Evolutionary conservation across 2,113 vertebrate species (phyloP), one percentile per base, ranked within the genome.

Genomic region (Climacteris rufus): DNA sequence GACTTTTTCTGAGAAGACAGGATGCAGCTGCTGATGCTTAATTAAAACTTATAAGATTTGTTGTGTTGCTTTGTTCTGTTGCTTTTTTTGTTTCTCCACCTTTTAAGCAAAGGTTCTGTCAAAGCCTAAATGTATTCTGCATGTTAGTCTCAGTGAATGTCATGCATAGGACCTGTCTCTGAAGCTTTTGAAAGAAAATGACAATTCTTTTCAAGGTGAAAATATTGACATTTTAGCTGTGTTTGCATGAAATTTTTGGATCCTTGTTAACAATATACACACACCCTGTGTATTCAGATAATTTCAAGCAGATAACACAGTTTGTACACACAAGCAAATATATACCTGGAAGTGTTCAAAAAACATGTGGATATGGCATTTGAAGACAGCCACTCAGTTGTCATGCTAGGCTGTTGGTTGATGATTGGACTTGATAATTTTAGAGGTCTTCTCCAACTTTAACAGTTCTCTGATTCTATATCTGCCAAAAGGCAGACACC

Each of bases 21-120:
- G 68, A 91, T 90, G 72, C 92, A 94, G 92, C 91, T 94, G 94
- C 82, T 95, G 87, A 49, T 83, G 59, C 44, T 94, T 94, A 97
- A 97, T 97, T 96, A 96, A 96, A 97, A 96, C 56, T 93, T 96
- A 70, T 63, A 88, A 89, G 88, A 91, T 78, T 90, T 90, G 78
- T 68, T 94, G 85, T 91, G 78, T 70, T 90, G 57, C 78, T 97
- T 95, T 87, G 75, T 93, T 97, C 71, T 84, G 49, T 65, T 80
- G 52, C 15, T 75, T 94, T 88, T 88, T 93, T 56, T 63, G 19
- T 79, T 95, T 75, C 75, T 57, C 20, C 39, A 83, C 70, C 81
- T 95, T 96, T 82, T 79, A 19, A 90, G 71, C 65, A 94, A 94
- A 84, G 53, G 52, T 72, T 93, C 75, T 92, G 57, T 91, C 90